These are phyloP conservation scores for Mus pahari DNA, from an alignment of 2,113 vertebrate genomes.

Conservation along the genomic window DNA sequence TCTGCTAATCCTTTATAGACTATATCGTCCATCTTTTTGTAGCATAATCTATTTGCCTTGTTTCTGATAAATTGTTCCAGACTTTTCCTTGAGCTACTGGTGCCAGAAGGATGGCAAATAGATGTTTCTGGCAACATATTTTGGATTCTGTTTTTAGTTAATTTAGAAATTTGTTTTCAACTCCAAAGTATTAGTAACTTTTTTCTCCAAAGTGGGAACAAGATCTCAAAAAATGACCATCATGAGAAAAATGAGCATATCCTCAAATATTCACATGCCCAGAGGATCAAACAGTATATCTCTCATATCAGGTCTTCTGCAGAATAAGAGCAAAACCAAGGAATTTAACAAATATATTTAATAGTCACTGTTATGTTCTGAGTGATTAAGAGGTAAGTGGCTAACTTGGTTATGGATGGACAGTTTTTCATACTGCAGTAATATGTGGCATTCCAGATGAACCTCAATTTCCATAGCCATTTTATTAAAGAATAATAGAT, in stretches of 20 bases:
- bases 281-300: not conserved
- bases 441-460: not conserved
- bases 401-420: not conserved
- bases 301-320: not conserved
- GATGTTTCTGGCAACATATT: not conserved
- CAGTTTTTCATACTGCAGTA: not conserved
- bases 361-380: not conserved
- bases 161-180: not conserved
- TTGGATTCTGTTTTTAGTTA: not conserved
- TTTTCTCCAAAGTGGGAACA: constrained; percentile 21
- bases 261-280: not conserved
- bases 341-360: not conserved
- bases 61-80: not conserved
- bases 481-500: not conserved
- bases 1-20: not conserved
- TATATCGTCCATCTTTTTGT: not conserved
- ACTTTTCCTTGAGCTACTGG: not conserved
- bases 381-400: not conserved
- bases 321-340: constrained; percentile 22
- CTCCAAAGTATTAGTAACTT: not conserved
- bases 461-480: not conserved
- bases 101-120: not conserved
- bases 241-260: not conserved
- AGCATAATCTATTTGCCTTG: not conserved
- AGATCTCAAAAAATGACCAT: not conserved